Conservation (phyloP, 2,113 vertebrate genomes). For the Campylorhamphus procurvoides region DNA sequence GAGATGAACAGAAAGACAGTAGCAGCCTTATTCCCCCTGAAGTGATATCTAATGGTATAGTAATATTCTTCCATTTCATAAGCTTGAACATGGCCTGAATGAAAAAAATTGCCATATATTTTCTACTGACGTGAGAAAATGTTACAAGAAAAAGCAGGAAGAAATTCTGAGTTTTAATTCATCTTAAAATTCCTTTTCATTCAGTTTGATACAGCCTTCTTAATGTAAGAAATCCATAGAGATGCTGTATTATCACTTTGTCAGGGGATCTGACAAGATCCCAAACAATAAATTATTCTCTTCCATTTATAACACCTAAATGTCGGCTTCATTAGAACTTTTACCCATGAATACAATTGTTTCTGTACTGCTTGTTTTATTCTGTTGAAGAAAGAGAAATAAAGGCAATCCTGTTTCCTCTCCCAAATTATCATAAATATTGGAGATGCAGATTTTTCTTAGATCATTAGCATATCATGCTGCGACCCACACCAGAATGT, state of each 20-base stretch:
- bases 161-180: constrained; percentile 26
- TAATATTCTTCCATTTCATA: constrained; percentile 34
- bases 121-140: not conserved
- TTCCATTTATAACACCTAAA: constrained; percentile 70
- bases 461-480: constrained; percentile 89
- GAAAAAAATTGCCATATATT: constrained; percentile 10
- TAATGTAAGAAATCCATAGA: constrained; percentile 27
- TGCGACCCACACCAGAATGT: constrained; percentile 84
- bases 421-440: constrained; percentile 87
- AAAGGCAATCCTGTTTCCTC: constrained; percentile 77
- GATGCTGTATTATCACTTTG: constrained; percentile 61
- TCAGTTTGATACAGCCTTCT: constrained; percentile 2
- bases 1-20: constrained; percentile 24
- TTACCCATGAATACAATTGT: constrained; percentile 60
- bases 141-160: not conserved
- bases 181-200: constrained; percentile 27
- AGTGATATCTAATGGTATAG: constrained; percentile 36
- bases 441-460: constrained; percentile 87
- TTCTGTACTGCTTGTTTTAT: constrained; percentile 70
- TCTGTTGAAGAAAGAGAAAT: constrained; percentile 72
- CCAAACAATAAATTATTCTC: constrained; percentile 64
- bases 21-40: constrained; percentile 46
- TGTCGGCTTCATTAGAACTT: constrained; percentile 73
- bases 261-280: constrained; percentile 65
- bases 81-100: constrained; percentile 19